phyloP scores from a whole-genome alignment of 2,113 vertebrate genomes.

The Mastomys natalensis region DNA sequence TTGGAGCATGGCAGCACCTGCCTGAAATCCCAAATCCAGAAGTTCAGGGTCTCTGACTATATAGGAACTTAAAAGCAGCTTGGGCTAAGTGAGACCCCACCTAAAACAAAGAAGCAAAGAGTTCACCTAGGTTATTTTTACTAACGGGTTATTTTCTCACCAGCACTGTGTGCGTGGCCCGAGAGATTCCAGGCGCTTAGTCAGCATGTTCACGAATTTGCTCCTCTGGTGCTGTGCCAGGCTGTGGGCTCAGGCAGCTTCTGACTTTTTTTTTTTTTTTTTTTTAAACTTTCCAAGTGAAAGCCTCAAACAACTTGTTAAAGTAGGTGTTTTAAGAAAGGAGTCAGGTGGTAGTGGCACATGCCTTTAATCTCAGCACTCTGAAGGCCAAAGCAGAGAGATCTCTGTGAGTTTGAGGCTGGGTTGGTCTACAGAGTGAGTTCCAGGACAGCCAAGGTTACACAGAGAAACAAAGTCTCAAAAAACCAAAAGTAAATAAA shows the following conservation, averaged over 20 bases:
- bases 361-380: too few relatives aligned
- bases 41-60: not conserved
- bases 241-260: not conserved
- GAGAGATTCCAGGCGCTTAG: not conserved
- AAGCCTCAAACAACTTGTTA: slow-evolving; percentile 33
- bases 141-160: not conserved
- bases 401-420: too few relatives aligned
- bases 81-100: not conserved
- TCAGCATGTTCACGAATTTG: not conserved
- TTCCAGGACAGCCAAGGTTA: too few relatives aligned
- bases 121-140: not conserved
- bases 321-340: slow-evolving; percentile 21
- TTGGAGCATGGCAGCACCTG: too few relatives aligned
- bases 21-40: not conserved
- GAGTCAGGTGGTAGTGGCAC: too few relatives aligned
- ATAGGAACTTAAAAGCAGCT: not conserved
- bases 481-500: too few relatives aligned
- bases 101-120: not conserved
- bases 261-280: not conserved
- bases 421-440: too few relatives aligned
- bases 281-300: slow-evolving; percentile 42
- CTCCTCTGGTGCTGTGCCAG: not conserved
- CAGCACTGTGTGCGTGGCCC: not conserved
- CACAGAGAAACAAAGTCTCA: too few relatives aligned
- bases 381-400: too few relatives aligned